Evolutionary conservation across 1,140 invertebrate species (phyloP), one percentile per base, ranked within the genome.

Genomic region (Dolichoris vasculosae): DNA sequence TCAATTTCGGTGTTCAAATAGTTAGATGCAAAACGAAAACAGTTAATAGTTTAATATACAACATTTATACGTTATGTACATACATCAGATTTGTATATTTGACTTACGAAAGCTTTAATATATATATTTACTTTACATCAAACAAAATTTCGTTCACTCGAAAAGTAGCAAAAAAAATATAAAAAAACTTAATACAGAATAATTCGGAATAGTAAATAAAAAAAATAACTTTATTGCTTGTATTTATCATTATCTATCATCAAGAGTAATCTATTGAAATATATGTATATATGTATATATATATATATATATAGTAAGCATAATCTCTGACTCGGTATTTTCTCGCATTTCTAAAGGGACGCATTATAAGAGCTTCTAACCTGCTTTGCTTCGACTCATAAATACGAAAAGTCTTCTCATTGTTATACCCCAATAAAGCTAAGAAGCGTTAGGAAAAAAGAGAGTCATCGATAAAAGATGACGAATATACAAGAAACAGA

Each of bases 401-500:
- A 83, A 76, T 82, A 75, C 71, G 43, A 8, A 46, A 80, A 46
- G 48, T 82, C 46, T 71, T 43, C 46, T 48, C 73, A 83, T 83
- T 83, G 82, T 77, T 83, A 77, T 77, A 77, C 77, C 59, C 40
- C 82, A 83, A 77, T 64, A 83, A 77, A 83, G 55, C 46, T 73
- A 43, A 73, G 38, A 73, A 43, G 38, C 38, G 23, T 26, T 73
- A 73, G 69, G n/a, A 23, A 15, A 30, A 35, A 8, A 23, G 17
- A 15, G 40, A 3, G 43, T 59, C 59, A 11, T 23, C 38, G 20
- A 82, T 55, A 73, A 71, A 82, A 73, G 43, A 40, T 82, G n/a
- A 30, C 26, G 46, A 71, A 81, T 85, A 81, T 81, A 85, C 78
- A 75, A 85, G 84, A 78, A 86, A 86, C 69, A 78, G 84, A 86